These are phyloP conservation scores for Myotis findleyi DNA, from an alignment of 2,797 vertebrate species.

Conservation along the genomic window DNA sequence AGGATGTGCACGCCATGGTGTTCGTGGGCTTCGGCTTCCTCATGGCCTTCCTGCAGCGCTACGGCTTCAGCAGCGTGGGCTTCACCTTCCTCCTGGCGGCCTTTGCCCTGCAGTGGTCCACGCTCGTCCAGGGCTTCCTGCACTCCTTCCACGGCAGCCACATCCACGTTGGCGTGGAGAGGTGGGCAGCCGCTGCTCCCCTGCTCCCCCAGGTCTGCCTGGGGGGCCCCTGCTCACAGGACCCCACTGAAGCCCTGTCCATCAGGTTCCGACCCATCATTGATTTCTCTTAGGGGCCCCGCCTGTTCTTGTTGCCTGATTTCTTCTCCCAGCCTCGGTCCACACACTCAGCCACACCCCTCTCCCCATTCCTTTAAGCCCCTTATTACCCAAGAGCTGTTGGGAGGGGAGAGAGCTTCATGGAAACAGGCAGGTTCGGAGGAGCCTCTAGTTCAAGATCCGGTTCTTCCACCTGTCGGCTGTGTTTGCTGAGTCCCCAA, in stretches of 20 bases:
- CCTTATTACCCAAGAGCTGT: background rate
- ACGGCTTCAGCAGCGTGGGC: constrained; percentile 91
- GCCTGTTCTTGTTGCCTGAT: background rate
- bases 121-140: constrained; percentile 94
- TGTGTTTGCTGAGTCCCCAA: constrained; percentile 1
- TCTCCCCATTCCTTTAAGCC: background rate
- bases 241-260: background rate
- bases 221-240: background rate
- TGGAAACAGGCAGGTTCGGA: background rate
- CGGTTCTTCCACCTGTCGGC: background rate
- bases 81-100: constrained; percentile 93
- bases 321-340: background rate
- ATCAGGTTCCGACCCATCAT: background rate
- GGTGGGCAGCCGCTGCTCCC: constrained; percentile 83
- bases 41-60: constrained; percentile 94
- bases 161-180: constrained; percentile 92
- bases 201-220: background rate
- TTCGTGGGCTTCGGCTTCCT: constrained; percentile 96
- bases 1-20: constrained; percentile 93
- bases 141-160: constrained; percentile 88
- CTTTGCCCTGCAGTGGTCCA: constrained; percentile 94
- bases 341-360: background rate
- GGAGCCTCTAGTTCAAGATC: background rate
- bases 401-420: background rate
- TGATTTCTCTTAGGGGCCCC: background rate